phyloP scores from a whole-genome alignment of 2,797 vertebrate species.

The Characodon lateralis region DNA sequence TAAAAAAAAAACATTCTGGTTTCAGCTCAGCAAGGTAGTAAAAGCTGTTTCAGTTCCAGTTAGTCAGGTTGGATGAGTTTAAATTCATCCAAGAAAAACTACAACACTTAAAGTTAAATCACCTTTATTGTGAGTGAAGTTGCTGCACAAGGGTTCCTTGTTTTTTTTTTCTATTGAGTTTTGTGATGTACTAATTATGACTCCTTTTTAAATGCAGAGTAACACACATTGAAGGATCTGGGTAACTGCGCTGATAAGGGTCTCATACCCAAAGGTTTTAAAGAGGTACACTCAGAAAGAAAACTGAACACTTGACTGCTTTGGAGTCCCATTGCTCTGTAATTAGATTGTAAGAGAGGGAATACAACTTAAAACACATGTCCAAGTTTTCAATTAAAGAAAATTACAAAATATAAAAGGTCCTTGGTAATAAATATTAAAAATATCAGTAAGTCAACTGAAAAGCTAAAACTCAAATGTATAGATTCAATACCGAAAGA shows the following conservation, averaged over 20 bases:
- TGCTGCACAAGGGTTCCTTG: neutral
- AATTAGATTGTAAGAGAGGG: neutral
- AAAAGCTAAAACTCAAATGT: neutral
- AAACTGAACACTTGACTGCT: neutral
- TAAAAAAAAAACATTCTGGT: neutral
- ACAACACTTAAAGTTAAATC: neutral
- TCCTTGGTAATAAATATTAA: neutral
- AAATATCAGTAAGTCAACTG: neutral
- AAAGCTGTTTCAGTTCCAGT: neutral
- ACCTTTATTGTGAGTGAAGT: neutral
- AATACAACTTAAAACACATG: slow-evolving; percentile 2
- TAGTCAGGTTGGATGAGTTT: neutral
- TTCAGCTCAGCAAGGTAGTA: neutral
- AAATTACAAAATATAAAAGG: neutral
- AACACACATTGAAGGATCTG: neutral
- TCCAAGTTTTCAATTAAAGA: neutral
- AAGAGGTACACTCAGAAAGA: slow-evolving; percentile 45
- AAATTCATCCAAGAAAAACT: neutral
- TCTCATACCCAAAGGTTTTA: slow-evolving; percentile 5
- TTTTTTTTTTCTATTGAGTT: neutral
- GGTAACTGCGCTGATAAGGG: slow-evolving; percentile 4
- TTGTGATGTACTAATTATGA: neutral
- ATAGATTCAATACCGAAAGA: too few relatives aligned
- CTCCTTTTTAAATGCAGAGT: neutral
- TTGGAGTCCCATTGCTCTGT: neutral